Base-by-base conservation (phyloP, 2,113 vertebrate species). In the Cygnus atratus region DNA sequence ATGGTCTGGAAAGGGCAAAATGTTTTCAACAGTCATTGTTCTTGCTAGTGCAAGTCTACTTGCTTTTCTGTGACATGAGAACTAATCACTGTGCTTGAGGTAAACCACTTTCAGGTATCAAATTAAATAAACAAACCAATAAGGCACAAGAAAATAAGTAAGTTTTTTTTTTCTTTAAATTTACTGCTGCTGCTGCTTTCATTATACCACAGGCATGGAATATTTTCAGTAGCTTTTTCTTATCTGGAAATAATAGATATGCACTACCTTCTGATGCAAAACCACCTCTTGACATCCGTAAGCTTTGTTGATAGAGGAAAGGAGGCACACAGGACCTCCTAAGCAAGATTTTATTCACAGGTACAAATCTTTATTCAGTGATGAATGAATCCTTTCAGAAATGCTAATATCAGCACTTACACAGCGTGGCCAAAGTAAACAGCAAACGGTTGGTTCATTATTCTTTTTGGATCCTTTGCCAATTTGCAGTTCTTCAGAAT, bases 361-460 rank as follows among this genome's bases (percentile, higher is more conserved):
- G 75, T 92, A 96, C 62, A 84, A 92, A 85, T 61, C 25, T 91
- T 92, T 80, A 83, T 70, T 86, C 85, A 84, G 66, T 79, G 78
- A 91, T 88, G 74, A 96, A 96, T 95, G 79, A 97, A 96, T 92
- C 72, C 67, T 92, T 96, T 96, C 87, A 91, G 81, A 94, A 95
- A 91, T 84, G 62, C 62, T 95, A 80, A 93, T 93, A 87, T 94
- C 92, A 57, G 88, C 89, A 86, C 77, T 84, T 77, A 92, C 2
- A 62, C 62, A 70, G 57, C 80, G 71, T 52, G 70, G 87, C 86
- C 93, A 93, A 84, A 37, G 85, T 61, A 85, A 97, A 96, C 44
- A 82, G 25, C 31, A 55, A 73, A 75, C 54, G 87, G 19, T 96
- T 50, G 43, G 79, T 74, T 94, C 88, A 84, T 88, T 87, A 81